Evolutionary conservation across 2,888 invertebrate species (phyloP), one percentile per base, ranked within the genome.

Genomic region (Phengaris alcon): DNA sequence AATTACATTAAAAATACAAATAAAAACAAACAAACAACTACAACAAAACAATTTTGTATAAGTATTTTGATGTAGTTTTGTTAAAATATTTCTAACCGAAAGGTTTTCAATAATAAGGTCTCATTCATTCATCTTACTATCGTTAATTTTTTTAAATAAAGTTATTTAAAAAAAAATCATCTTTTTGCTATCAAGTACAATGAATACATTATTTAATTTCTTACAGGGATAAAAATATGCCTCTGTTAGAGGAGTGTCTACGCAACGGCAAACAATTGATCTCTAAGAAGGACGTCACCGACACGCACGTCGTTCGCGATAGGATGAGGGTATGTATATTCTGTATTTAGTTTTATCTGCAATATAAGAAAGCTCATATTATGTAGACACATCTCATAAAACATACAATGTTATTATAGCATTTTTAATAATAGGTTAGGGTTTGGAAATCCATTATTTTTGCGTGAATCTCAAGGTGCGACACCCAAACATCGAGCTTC

Each of bases 281-380:
- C 74, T 92, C 96, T 10, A 96, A 97, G 92, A 97, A 97, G 81
- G 98, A 98, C 83, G 97, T 98, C 70, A 97, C 98, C 0, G 98
- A 98, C 85, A 97, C 97, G 0, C 96, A 96, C 59, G 95, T 95
- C 3, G 95, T 98, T 12, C 94, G 98, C 54, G 98, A 98, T 87
- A 96, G 96, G 81, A 96, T 98, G 84, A 98, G 97, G 93, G 90
- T 90, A 82, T 74, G 52, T 44, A 9, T 59, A 35, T 4, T 3
- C 35, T 48, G 48, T 48, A 48, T 48, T 35, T 48, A 6, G 2
- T 48, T 48, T 48, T 48, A 35, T 35, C 35, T 35, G 35, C 35
- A 35, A 35, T 35, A 35, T 4, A 1, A 35, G 35, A 35, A 35
- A 35, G 2, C 35, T 35, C 35, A 35, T 4, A 35, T 35, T 4